Conservation (phyloP, 2,797 vertebrate genomes). For the Mallotus villosus region DNA sequence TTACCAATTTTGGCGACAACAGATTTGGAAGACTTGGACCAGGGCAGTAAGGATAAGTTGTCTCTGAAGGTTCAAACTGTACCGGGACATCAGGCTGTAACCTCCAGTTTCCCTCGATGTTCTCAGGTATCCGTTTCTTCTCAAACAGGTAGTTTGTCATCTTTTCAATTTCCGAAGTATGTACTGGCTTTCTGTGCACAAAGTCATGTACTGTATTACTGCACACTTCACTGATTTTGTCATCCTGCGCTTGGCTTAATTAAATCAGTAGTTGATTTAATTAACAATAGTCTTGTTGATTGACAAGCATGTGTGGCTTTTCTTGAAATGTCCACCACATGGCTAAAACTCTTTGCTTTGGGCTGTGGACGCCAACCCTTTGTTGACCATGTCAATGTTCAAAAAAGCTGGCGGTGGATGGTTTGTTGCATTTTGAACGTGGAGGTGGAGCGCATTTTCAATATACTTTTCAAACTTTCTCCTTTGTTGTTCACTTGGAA, state of each 20-base stretch:
- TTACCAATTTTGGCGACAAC: constrained; percentile 1
- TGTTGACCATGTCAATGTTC: neutral
- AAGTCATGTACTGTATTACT: neutral
- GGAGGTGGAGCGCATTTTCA: too few species aligned
- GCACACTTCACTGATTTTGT: neutral
- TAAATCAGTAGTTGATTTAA: too few species aligned
- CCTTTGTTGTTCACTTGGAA: too few species aligned
- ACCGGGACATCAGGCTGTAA: neutral
- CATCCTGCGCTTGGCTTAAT: neutral
- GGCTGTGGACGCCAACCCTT: neutral
- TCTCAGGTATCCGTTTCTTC: neutral
- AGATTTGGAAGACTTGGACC: too few species aligned
- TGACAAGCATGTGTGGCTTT: neutral
- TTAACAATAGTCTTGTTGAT: neutral
- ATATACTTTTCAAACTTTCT: too few species aligned
- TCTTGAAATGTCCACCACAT: constrained; percentile 1
- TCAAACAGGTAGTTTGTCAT: neutral
- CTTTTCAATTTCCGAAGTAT: neutral
- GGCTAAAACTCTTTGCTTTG: neutral
- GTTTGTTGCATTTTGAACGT: neutral
- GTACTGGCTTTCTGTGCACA: neutral
- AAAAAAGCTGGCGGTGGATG: constrained; percentile 2
- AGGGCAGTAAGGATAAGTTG: too few species aligned
- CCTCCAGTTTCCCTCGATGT: neutral
- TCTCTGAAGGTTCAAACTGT: neutral